A percentile compares a stretch with the other conserved stretches of the same genome.
These are phyloP conservation scores for Papilio gigon DNA, from an alignment of 2,888 invertebrate genomes.

Conservation along the genomic window DNA sequence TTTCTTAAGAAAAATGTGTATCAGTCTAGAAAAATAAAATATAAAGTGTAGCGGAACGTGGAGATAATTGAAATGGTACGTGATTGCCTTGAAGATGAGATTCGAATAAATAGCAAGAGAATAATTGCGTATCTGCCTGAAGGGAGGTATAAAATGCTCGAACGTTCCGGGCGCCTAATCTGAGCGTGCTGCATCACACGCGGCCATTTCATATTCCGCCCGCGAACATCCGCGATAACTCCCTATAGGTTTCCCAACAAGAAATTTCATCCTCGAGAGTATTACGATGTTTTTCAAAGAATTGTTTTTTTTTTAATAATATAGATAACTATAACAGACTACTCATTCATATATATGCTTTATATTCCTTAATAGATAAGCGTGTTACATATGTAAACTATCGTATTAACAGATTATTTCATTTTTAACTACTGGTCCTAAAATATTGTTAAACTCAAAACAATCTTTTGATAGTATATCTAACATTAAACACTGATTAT, in stretches of 20 bases:
- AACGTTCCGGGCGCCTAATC: conserved; percentile 23
- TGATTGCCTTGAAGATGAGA: conserved; percentile 30
- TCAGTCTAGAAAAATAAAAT: conserved; percentile 5
- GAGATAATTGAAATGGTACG: conserved; percentile 36
- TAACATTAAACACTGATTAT: too few species aligned
- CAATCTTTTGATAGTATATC: too few species aligned
- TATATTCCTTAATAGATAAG: too few species aligned
- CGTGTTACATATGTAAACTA: too few species aligned
- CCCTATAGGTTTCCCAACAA: conserved; percentile 24
- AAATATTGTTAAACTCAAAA: too few species aligned
- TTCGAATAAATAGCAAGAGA: conserved; percentile 36
- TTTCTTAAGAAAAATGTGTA: too few species aligned
- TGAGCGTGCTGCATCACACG: conserved; percentile 40
- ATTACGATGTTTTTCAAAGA: conserved; percentile 5
- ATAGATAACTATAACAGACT: too few species aligned
- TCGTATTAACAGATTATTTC: too few species aligned
- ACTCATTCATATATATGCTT: too few species aligned
- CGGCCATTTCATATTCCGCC: conserved; percentile 38
- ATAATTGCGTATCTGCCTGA: conserved; percentile 38
- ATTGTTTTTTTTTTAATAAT: too few species aligned
- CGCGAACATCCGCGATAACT: conserved; percentile 36
- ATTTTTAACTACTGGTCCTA: too few species aligned
- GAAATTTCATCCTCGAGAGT: conserved; percentile 23
- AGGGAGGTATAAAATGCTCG: conserved; percentile 37
- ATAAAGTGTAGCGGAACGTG: conserved; percentile 1